Evolutionary conservation across 2,888 invertebrate species (phyloP), one percentile per base, ranked within the genome.

Genomic region (Parnassius apollo): DNA sequence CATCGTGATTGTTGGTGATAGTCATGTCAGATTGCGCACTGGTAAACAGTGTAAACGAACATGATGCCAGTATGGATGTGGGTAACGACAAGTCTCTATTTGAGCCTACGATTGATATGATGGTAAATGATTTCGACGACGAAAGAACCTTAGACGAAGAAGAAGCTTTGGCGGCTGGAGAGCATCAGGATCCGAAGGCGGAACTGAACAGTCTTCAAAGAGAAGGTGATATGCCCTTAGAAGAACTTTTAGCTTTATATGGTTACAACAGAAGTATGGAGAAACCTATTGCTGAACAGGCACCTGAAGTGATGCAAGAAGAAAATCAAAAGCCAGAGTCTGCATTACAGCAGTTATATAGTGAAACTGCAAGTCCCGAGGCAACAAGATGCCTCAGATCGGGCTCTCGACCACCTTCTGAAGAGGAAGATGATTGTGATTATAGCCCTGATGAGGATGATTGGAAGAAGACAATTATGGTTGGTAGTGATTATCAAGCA

Each of bases 111-210:
- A 95, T 97, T 82, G 98, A 98, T 87, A 98, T 98, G 98, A 95
- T 98, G 94, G 96, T 98, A 69, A 97, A 98, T 94, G 98, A 98
- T 88, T 98, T 97, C 90, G 99, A 99, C 87, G 98, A 99, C 92
- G 99, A 99, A 84, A 94, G 97, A 83, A 99, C 98, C 67, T 85
- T 99, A 82, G 98, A 98, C 84, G 98, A 99, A 92, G 98, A 99
- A 93, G 99, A 99, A 93, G 98, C 97, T 57, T 88, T 98, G 82
- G 98, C 97, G 72, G 96, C 96, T 74, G 95, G 96, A 68, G 97
- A 97, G 88, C 91, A 93, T 56, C 95, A 95, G 74, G 98, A 98
- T 86, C 95, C 96, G 56, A 95, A 95, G 76, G 96, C 96, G 76
- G 98, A 98, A 89, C 93, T 98, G 57, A 96, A 96, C 73, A 97